Base-by-base conservation (phyloP, 2,797 vertebrate species). In the Pseudochirops corinnae region DNA sequence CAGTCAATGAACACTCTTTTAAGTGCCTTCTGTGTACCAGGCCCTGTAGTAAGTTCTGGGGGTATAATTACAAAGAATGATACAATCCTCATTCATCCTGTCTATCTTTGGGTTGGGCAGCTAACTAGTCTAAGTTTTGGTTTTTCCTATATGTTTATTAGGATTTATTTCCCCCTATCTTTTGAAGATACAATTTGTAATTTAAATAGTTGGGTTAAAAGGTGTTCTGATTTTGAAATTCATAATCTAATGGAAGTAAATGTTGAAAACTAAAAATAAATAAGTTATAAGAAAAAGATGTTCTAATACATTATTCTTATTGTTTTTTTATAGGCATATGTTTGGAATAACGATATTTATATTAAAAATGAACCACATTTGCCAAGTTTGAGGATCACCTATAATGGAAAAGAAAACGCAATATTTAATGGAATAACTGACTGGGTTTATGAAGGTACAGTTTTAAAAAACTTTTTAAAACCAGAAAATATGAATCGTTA, bases 381-480 rank as follows among this genome's bases (percentile, higher is more conserved):
- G 92, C 0, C 95, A 50, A 46, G 97, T 96, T 93, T 99, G 0
- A 98, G 98, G 97, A 98, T 99, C 96, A 99, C 99, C 33, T 1
- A 53, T 33, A 98, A 99, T 87, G 99, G 99, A 96, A 98, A 99
- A 98, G 98, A 99, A 97, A 99, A 99, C 96, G 97, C 98, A 97
- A 99, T 99, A 98, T 99, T 98, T 50, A 99, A 99, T 97, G 99
- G 99, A 92, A 96, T 99, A 96, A 99, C 99, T 95, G 99, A 99
- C 98, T 99, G 99, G 99, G 99, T 99, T 60, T 99, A 99, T 98
- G 99, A 99, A 99, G 99, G 99, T 99, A 98, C 98, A 56, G 18
- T 96, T 1, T 1, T 93, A 90, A 62, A 92, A 93, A 92, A 26
- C 13, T 33, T 95, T 96, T 92, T 96, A 53, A 92, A 95, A 93